These are phyloP conservation scores for Ips nitidus DNA, from an alignment of 1,140 invertebrate genomes.

Conservation along the genomic window DNA sequence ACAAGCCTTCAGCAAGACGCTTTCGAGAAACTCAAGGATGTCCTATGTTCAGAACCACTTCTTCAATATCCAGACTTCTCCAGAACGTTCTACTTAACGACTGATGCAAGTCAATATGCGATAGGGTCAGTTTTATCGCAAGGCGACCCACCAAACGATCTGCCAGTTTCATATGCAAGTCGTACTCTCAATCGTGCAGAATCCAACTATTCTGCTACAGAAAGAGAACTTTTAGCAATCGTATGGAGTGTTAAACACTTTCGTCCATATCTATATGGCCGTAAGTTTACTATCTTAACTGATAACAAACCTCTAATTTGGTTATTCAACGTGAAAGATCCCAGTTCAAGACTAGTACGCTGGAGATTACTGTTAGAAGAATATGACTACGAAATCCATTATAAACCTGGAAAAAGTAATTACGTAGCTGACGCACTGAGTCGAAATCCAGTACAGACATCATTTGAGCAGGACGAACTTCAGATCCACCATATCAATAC, in stretches of 20 bases:
- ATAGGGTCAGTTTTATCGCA: slow-evolving; percentile 30
- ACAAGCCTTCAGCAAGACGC: not conserved
- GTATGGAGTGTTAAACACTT: slow-evolving; percentile 32
- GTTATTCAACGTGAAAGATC: slow-evolving; percentile 53
- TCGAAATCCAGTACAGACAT: not conserved
- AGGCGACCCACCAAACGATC: slow-evolving; percentile 3
- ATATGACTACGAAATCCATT: slow-evolving; percentile 53
- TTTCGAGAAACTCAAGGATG: slow-evolving; percentile 28
- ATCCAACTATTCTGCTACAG: slow-evolving; percentile 9
- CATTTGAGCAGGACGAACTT: too few species aligned
- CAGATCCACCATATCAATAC: not conserved
- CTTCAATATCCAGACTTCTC: slow-evolving; percentile 47
- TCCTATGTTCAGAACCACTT: slow-evolving; percentile 9
- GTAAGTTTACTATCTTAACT: slow-evolving; percentile 36
- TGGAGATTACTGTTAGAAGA: slow-evolving; percentile 52
- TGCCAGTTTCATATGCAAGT: slow-evolving; percentile 21
- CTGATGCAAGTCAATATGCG: slow-evolving; percentile 40
- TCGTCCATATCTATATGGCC: slow-evolving; percentile 39
- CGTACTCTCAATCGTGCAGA: slow-evolving; percentile 23
- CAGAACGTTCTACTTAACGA: slow-evolving; percentile 46
- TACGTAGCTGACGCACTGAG: slow-evolving; percentile 18
- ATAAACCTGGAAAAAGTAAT: slow-evolving; percentile 50
- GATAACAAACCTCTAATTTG: slow-evolving; percentile 37
- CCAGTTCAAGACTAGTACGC: slow-evolving; percentile 50
- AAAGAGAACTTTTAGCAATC: slow-evolving; percentile 42